Percentiles rank a stretch among this genome's conserved stretches.
phyloP scores from a whole-genome alignment of 2,113 vertebrate genomes.

The Pachyramphus minor region DNA sequence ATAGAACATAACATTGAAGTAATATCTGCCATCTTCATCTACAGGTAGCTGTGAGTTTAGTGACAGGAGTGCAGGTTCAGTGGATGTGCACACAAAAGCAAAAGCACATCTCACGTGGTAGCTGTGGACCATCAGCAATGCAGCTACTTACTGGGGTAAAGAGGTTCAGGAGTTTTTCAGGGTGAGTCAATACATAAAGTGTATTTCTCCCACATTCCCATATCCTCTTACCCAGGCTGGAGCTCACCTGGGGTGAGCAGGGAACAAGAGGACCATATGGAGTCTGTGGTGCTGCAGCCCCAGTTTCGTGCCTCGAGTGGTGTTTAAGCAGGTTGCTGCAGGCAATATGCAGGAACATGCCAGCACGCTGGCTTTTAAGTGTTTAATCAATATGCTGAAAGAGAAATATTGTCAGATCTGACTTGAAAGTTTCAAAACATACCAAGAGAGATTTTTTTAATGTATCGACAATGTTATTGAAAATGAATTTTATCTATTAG shows the following conservation, averaged over 20 bases:
- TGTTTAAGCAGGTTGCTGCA: constrained; percentile 51
- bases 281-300: constrained; percentile 15
- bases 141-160: background rate
- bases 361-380: constrained; percentile 43
- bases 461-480: background rate
- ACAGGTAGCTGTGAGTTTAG: background rate
- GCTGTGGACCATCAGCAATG: background rate
- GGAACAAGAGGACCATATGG: constrained; percentile 44
- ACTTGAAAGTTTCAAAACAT: constrained; percentile 11
- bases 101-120: background rate
- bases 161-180: background rate
- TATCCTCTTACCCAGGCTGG: background rate
- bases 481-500: background rate
- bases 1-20: background rate
- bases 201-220: background rate
- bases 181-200: background rate
- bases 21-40: background rate
- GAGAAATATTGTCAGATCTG: constrained; percentile 31
- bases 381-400: constrained; percentile 54
- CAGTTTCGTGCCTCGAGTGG: constrained; percentile 2
- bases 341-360: constrained; percentile 24
- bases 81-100: background rate
- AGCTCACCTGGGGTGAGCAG: constrained; percentile 22
- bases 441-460: background rate
- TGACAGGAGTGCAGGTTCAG: background rate